Percentiles rank a stretch among this genome's conserved stretches.
Evolutionary conservation across 2,888 invertebrate genomes (phyloP).

Genomic region (Hyalella azteca): DNA sequence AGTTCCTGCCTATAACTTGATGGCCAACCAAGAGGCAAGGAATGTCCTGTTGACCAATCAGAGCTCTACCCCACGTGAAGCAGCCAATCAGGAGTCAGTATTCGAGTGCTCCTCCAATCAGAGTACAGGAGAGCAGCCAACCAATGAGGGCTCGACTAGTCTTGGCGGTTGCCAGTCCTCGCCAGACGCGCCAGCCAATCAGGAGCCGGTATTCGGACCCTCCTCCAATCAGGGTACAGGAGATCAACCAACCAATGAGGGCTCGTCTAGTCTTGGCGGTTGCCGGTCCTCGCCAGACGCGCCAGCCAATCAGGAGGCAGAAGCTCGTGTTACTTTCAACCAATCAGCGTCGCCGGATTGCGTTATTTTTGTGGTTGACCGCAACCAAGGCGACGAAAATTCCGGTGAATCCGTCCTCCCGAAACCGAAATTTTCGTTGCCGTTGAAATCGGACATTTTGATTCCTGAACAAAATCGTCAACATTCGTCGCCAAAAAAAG

Average conservation of each 20-base stretch:
- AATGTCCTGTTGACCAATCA: not conserved
- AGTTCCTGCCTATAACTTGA: too few relatives aligned
- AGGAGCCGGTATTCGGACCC: not conserved
- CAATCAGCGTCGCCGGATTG: too few relatives aligned
- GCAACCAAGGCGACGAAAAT: too few relatives aligned
- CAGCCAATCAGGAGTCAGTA: not conserved
- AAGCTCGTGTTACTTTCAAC: too few relatives aligned
- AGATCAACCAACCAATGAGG: not conserved
- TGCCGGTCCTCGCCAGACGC: not conserved
- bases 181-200: not conserved
- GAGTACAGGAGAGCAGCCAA: not conserved
- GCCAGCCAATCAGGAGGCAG: not conserved
- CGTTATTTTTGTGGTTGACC: too few relatives aligned
- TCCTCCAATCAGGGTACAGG: not conserved
- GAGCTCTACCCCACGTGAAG: not conserved
- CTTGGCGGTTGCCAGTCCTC: not conserved
- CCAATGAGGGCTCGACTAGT: not conserved
- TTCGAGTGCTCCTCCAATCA: too few relatives aligned
- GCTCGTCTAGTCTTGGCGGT: too few relatives aligned
- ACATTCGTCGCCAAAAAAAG: not conserved
- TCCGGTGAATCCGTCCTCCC: too few relatives aligned
- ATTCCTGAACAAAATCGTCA: too few relatives aligned
- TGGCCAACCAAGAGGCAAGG: not conserved
- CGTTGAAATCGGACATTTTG: too few relatives aligned
- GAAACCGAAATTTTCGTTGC: too few relatives aligned